Evolutionary conservation across 2,888 invertebrate genomes (phyloP), one percentile per base, ranked within the genome.

Genomic region (Oscheius myriophilus): DNA sequence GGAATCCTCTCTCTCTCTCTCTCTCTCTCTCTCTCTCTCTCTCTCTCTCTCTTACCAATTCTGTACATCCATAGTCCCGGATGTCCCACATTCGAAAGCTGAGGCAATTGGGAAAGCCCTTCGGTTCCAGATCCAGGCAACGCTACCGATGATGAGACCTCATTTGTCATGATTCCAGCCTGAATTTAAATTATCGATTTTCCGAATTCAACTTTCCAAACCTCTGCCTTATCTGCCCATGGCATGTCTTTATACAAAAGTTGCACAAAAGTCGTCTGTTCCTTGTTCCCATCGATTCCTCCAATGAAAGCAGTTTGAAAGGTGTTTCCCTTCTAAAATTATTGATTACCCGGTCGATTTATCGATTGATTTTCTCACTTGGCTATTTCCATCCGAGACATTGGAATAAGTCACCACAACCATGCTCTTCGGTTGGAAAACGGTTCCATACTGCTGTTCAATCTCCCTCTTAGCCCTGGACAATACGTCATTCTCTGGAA

Each of bases 61-160:
- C 82, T 73, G 54, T 80, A 85, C 21, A 85, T 66, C 85, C 85
- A 85, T 23, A 78, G 70, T 57, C 85, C 86, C 11, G 84, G 85
- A 14, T 75, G 75, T 53, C 81, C 75, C 42, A 86, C 73, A 69
- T 86, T 86, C 57, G 80, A 79, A 57, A 83, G 68, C 57, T 82
- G 78, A 33, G 76, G 75, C 21, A 86, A 72, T 69, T 85, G 84
- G 9, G 75, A 71, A 23, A 86, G 74, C 11, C 82, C 84, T 41
- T 82, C 82, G 2, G 82, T 83, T 16, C 86, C 85, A 16, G 85
- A 84, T 9, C 85, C 86, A 1, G 86, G 86, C 18, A 86, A 70
- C 9, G 76, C 67, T 21, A 87, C 76, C 0, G 83, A 78, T 43
- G 80, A 76, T 18, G 74, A 70, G 16, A 74, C 69, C 59, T 84